These are phyloP conservation scores for Desmophyllum pertusum DNA, from an alignment of 92 coral and sea anemone genomes.

Conservation along the genomic window DNA sequence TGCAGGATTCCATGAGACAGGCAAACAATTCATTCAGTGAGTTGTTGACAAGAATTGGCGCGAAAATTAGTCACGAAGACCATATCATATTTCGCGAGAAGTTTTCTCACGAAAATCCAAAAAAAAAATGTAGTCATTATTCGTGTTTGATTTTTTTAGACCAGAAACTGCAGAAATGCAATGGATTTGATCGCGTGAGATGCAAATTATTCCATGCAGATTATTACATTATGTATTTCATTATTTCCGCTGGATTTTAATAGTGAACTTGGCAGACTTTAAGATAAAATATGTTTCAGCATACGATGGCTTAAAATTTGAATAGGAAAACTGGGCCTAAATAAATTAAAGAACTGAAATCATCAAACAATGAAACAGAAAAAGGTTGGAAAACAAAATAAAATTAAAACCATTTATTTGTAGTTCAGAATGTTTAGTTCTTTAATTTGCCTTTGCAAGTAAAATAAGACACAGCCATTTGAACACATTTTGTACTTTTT, in stretches of 20 bases:
- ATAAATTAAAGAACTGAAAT: no score
- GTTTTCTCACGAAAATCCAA: neutral
- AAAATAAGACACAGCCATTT: no score
- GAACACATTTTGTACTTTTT: no score
- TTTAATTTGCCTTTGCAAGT: no score
- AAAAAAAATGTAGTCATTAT: neutral
- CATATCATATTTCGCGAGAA: neutral
- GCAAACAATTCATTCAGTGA: neutral
- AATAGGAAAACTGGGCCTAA: no score
- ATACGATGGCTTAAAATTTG: no score
- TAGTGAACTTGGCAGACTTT: neutral
- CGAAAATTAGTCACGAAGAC: neutral
- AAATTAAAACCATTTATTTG: neutral
- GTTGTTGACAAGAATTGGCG: neutral
- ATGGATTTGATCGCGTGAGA: neutral
- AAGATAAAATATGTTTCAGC: no score
- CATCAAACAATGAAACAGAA: no score
- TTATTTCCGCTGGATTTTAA: neutral
- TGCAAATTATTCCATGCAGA: neutral
- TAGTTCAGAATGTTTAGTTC: neutral
- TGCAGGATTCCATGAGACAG: neutral
- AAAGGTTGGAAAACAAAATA: neutral
- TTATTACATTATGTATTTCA: neutral
- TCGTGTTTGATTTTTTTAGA: neutral
- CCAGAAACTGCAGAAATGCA: neutral